Conservation (phyloP, 2,113 vertebrate species). For the Felis catus region F.catus_Fca126_mat1.0 CM031426.1:43006501-43007000, state of each 20-base stretch:
- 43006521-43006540: background rate
- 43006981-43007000: background rate
- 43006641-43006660: background rate
- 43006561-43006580: background rate
- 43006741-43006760: conserved; percentile 4
- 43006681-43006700: background rate
- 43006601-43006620: background rate
- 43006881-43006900: background rate
- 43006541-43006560: background rate
- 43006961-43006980: background rate
- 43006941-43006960: background rate
- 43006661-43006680: background rate
- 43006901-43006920: background rate
- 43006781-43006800: background rate
- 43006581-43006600: background rate
- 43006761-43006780: background rate
- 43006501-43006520: background rate
- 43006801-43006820: background rate
- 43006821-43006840: background rate
- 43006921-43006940: background rate
- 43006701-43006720: conserved; percentile 7
- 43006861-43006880: too few species aligned
- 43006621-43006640: background rate
- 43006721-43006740: background rate
- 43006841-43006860: background rate